Percentiles rank a stretch among this genome's conserved stretches.
Conservation (phyloP, 2,113 vertebrate species). For the Buteo buteo region DNA sequence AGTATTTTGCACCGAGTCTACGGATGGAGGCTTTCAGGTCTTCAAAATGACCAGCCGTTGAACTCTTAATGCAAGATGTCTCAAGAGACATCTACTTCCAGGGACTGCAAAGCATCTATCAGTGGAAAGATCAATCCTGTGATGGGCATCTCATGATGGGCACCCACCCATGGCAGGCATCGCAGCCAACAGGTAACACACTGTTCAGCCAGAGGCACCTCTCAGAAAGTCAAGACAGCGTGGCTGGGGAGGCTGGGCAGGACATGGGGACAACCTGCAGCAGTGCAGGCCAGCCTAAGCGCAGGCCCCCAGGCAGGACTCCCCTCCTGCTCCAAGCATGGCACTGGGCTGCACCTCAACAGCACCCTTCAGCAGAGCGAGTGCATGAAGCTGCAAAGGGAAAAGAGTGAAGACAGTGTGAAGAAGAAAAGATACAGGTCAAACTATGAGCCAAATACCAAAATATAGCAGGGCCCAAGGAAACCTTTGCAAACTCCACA, state of each 20-base stretch:
- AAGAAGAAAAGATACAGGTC: background rate
- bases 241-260: background rate
- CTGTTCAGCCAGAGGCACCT: background rate
- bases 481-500: background rate
- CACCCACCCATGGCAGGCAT: background rate
- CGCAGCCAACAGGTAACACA: background rate
- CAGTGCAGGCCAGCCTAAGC: background rate
- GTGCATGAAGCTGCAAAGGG: background rate
- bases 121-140: rapidly evolving
- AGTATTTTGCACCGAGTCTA: background rate
- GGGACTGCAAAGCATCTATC: background rate
- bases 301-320: background rate
- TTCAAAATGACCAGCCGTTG: background rate
- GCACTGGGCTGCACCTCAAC: background rate
- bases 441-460: background rate
- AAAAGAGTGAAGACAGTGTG: background rate
- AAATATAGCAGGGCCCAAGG: background rate
- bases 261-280: background rate
- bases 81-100: background rate
- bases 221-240: background rate
- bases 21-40: background rate
- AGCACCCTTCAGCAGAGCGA: background rate
- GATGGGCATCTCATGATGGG: background rate
- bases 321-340: background rate
- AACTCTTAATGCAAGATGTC: background rate